Conservation (phyloP, 1,140 invertebrate species). For the Chironomus tepperi region DNA sequence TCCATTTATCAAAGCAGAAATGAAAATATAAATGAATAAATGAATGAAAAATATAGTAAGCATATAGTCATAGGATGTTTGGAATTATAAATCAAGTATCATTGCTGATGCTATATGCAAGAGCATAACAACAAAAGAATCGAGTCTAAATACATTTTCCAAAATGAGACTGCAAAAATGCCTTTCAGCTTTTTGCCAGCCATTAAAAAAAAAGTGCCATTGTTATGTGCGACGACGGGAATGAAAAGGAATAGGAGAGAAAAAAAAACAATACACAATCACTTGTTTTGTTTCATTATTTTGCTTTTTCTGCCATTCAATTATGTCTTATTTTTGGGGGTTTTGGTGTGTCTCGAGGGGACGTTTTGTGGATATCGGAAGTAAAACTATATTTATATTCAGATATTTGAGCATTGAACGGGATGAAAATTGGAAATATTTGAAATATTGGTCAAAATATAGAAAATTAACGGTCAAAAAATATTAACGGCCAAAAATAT, state of each 20-base stretch:
- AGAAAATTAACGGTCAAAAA: too few species aligned
- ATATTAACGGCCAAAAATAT: too few species aligned
- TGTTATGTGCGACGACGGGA: not conserved
- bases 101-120: not conserved
- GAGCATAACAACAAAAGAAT: not conserved
- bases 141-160: not conserved
- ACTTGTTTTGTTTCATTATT: conserved; percentile 14
- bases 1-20: too few species aligned
- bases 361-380: too few species aligned
- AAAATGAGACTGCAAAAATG: conserved; percentile 7
- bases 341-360: too few species aligned
- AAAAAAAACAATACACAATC: not conserved
- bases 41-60: not conserved
- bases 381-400: too few species aligned
- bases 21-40: too few species aligned
- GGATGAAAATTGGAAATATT: too few species aligned
- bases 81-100: conserved; percentile 9
- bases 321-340: too few species aligned
- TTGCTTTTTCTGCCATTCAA: not conserved
- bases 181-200: not conserved
- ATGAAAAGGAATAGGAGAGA: not conserved
- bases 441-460: too few species aligned
- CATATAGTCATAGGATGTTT: not conserved
- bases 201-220: not conserved
- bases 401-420: too few species aligned